Base-by-base conservation (phyloP, 1,140 invertebrate genomes). In the Macrostomum lignano region DNA sequence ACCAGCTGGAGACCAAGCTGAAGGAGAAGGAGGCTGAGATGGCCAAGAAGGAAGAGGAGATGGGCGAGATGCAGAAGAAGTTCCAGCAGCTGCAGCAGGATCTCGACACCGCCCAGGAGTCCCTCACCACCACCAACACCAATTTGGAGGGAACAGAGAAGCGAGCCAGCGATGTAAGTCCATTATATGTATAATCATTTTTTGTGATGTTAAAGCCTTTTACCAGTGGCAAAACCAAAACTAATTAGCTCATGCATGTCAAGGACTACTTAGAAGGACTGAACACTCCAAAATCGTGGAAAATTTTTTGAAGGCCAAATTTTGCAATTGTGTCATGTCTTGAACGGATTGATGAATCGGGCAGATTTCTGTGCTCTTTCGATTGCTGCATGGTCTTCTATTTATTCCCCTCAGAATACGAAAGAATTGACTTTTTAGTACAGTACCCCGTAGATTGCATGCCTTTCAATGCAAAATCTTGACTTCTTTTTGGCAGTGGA, bases 1-100 rank as follows among this genome's bases (percentile, higher is more conserved):
- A 86, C 67, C 63, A 70, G 68, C 72, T 77, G 49, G 84, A 93
- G 58, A 75, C 86, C 58, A 74, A 82, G 58, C 71, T 78, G 55
- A 71, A 74, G 44, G 82, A 93, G 62, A 77, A 75, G 46, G 79
- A 82, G 57, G 68, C 75, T 41, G 68, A 76, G 46, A 76, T 78
- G 40, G 75, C 81, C 55, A 82, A 82, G 67, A 74, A 76, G 40
- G 82, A 94, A 64, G 86, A 94, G 61, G 84, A 94, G 57, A 76
- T 84, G 37, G 73, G 78, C 48, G 70, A 75, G 44, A 68, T 94
- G 36, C 82, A 94, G 61, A 96, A 96, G 67, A 94, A 94, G 68
- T 91, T 91, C 69, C 79, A 91, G 63, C 76, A 77, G 48, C 78
- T 93, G 61, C 84, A 96, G 62, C 91, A 93, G 60, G 86, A 96